Base-by-base conservation (phyloP, 2,888 invertebrate genomes). In the Fabriciana adippe region DNA sequence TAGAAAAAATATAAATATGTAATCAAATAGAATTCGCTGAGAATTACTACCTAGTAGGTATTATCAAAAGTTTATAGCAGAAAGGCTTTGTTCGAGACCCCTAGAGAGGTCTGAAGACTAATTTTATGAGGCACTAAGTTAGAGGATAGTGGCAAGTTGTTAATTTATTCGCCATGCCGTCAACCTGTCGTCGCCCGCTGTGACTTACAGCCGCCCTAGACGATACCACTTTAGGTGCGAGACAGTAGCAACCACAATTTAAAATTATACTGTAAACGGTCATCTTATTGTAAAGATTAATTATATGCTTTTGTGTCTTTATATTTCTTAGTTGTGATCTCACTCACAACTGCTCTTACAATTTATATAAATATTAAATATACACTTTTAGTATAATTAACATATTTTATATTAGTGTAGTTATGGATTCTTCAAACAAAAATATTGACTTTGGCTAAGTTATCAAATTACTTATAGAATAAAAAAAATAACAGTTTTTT, bases 41-140 rank as follows among this genome's bases (percentile, higher is more conserved):
- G n/a, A 48, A 26, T 50, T 66, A 66, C 35, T 35, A 48, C 8
- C 18, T 13, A 61, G 18, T n/a, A n/a, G n/a, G n/a, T 35, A 6
- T 31, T 50, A 50, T 61, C 16, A 35, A 35, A 61, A 6, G 16
- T 16, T 16, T 6, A 11, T 59, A 59, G 16, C 16, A 85, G 81
- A 77, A 72, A 73, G 75, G 77, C 78, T 73, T 68, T 79, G 79
- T 76, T 76, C 78, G 78, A 78, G 76, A 85, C 82, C 26, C 21
- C 85, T 79, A 76, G 82, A 87, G 87, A 85, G 89, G 83, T 84
- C 83, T 88, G 84, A 87, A 82, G 87, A 83, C 89, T 90, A 90
- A 91, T 92, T 91, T 92, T 90, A 91, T 86, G 92, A 92, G 90
- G 89, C 85, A 88, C 88, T 91, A 90, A 91, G 87, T 91, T 87